Conservation (phyloP, 2,888 invertebrate genomes). For the Griposia aprilina region DNA sequence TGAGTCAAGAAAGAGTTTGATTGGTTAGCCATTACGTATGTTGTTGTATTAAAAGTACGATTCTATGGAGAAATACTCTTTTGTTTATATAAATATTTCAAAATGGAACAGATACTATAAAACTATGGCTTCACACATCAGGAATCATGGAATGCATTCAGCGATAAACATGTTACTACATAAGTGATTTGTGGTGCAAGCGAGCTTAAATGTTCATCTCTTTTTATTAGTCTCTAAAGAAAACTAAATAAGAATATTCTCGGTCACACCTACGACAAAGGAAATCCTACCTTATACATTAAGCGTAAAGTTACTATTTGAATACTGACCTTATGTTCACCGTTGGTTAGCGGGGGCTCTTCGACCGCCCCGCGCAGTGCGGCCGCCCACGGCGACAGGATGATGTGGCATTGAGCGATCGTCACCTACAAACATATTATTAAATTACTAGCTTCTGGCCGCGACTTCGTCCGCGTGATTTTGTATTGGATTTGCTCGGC, state of each 20-base stretch:
- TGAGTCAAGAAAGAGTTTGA: constrained; percentile 63
- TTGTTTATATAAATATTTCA: neutral
- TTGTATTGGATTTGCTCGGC: no score
- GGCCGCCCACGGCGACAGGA: constrained; percentile 91
- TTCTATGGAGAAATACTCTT: neutral
- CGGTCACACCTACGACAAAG: neutral
- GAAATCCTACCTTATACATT: neutral
- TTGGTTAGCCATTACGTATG: no score
- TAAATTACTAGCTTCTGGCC: neutral
- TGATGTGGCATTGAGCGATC: constrained; percentile 92
- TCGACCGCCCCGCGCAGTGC: constrained; percentile 78
- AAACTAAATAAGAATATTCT: neutral
- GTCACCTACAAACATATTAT: constrained; percentile 85
- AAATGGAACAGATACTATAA: neutral
- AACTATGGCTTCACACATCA: neutral
- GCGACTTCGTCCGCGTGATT: no score
- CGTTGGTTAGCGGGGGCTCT: constrained; percentile 83
- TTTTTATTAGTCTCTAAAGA: neutral
- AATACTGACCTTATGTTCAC: constrained; percentile 84
- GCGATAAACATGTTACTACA: no score
- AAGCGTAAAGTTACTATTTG: neutral
- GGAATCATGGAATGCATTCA: neutral
- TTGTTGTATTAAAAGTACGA: no score
- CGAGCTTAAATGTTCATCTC: neutral
- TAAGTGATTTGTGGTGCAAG: neutral